Conservation (phyloP, 2,797 vertebrate species). For the Parambassis ranga region DNA sequence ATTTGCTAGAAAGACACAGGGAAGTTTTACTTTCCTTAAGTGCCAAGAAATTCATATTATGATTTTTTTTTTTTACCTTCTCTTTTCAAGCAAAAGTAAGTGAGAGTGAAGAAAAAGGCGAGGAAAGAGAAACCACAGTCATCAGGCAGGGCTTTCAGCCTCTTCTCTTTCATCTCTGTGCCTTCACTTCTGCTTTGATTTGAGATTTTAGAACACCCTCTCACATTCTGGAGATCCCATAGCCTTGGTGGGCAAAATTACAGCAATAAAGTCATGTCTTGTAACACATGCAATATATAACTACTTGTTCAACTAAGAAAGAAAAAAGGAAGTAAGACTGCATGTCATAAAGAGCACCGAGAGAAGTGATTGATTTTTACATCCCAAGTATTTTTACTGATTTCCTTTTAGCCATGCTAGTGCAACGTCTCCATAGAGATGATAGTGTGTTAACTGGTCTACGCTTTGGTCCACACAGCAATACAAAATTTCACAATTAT, state of each 20-base stretch:
- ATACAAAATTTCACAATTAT: too few species aligned
- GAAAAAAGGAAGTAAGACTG: neutral
- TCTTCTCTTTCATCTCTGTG: constrained; percentile 67
- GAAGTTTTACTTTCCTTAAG: constrained; percentile 52
- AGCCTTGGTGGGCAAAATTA: constrained; percentile 49
- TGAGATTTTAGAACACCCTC: constrained; percentile 66
- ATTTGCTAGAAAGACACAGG: constrained; percentile 21
- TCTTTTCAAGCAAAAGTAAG: constrained; percentile 36
- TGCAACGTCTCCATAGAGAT: neutral
- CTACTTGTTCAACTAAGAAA: constrained; percentile 11
- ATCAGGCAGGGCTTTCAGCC: constrained; percentile 60
- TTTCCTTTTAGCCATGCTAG: neutral
- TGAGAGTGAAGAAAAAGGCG: constrained; percentile 20
- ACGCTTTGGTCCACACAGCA: too few species aligned
- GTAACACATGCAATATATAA: constrained; percentile 30
- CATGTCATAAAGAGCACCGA: constrained; percentile 5
- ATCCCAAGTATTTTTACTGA: neutral
- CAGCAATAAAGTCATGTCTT: constrained; percentile 43
- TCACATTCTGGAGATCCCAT: constrained; percentile 44
- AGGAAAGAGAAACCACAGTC: constrained; percentile 40
- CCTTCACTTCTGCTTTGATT: constrained; percentile 75
- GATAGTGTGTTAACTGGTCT: neutral
- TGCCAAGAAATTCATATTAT: constrained; percentile 56
- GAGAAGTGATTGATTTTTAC: neutral
- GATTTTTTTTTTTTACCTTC: constrained; percentile 31